Conservation (phyloP, 2,113 vertebrate genomes). For the Lonchura striata region DNA sequence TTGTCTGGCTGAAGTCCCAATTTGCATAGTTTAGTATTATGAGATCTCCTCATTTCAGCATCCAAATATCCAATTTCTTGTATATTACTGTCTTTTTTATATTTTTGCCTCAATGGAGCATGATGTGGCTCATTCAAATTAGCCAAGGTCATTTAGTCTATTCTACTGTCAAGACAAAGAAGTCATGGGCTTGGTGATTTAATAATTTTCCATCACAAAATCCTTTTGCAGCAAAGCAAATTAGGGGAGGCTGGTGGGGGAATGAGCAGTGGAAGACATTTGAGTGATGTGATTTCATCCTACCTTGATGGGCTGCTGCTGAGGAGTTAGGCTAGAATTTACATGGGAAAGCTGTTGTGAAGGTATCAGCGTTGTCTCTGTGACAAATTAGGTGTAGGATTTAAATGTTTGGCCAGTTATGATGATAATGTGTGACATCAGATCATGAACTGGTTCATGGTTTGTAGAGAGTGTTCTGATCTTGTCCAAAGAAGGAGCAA, state of each 20-base stretch:
- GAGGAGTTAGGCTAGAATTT: background rate
- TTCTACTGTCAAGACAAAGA: conserved; percentile 6
- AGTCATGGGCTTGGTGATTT: conserved; percentile 6
- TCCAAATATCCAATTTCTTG: background rate
- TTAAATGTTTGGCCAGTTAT: background rate
- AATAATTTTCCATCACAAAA: conserved; percentile 16
- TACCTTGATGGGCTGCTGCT: background rate
- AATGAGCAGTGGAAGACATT: background rate
- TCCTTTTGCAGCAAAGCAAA: background rate
- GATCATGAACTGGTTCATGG: background rate
- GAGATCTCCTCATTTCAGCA: background rate
- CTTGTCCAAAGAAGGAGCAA: background rate
- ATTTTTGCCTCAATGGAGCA: background rate
- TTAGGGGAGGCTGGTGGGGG: background rate
- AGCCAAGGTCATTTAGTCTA: conserved; percentile 12
- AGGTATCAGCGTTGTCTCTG: background rate
- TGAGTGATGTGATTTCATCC: conserved; percentile 19
- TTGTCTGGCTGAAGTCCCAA: background rate
- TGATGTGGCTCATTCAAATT: background rate
- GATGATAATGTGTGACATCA: background rate
- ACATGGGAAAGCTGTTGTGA: background rate
- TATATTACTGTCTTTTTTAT: background rate
- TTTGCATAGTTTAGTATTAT: background rate
- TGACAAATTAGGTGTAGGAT: background rate
- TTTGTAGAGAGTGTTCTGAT: background rate